phyloP scores from a whole-genome alignment of 2,113 vertebrate species.

The Solenodon paradoxus region DNA sequence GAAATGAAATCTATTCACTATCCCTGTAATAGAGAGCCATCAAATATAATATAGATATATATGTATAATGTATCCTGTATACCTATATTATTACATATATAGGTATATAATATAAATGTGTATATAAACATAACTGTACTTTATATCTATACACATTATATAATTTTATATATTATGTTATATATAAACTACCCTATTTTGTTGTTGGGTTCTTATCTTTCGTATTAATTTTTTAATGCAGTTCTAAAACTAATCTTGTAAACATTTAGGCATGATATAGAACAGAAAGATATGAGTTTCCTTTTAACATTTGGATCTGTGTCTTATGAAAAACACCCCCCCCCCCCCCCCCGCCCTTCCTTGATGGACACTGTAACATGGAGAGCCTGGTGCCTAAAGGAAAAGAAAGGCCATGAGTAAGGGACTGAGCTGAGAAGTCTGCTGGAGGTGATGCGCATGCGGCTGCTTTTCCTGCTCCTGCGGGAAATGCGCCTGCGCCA shows the following conservation, averaged over 20 bases:
- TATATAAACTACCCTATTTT: background rate
- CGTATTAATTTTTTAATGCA: too few species aligned
- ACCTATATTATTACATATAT: too few species aligned
- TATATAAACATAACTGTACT: too few species aligned
- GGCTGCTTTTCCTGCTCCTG: background rate
- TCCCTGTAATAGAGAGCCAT: background rate
- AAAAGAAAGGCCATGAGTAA: background rate
- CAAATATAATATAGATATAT: background rate
- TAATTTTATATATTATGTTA: too few species aligned
- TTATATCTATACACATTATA: too few species aligned
- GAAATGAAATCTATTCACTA: background rate
- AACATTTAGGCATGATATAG: background rate
- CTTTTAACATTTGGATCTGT: background rate
- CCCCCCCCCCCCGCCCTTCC: too few species aligned
- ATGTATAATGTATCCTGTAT: too few species aligned
- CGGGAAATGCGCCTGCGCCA: rapidly evolving
- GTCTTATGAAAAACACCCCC: background rate
- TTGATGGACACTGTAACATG: background rate
- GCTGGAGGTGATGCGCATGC: too few species aligned
- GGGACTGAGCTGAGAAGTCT: rapidly evolving
- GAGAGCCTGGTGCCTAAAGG: background rate
- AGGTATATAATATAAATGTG: too few species aligned
- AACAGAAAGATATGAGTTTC: background rate
- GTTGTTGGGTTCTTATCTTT: background rate
- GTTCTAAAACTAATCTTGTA: background rate